These are phyloP conservation scores for Magallana nippona DNA, from an alignment of 2,888 invertebrate species.

Conservation along the genomic window DNA sequence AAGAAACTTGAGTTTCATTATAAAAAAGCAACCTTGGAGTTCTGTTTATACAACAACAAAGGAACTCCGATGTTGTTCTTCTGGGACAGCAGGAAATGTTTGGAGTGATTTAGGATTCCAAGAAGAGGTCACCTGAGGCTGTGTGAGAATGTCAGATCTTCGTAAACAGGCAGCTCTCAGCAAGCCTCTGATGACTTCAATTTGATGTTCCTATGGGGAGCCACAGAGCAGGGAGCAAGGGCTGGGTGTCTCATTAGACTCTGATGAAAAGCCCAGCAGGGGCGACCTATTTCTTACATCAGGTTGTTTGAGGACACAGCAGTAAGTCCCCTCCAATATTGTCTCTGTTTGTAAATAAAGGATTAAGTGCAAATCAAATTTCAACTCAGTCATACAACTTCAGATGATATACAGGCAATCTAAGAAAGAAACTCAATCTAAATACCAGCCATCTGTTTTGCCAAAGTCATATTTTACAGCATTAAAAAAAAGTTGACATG, in stretches of 20 bases:
- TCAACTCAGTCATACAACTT: neutral
- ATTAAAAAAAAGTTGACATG: neutral
- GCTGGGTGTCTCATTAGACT: neutral
- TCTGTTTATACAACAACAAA: conserved; percentile 21
- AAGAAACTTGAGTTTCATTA: conserved; percentile 29
- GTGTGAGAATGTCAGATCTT: conserved; percentile 7
- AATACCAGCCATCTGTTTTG: neutral
- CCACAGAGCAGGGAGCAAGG: neutral
- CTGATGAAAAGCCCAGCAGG: neutral
- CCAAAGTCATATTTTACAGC: neutral
- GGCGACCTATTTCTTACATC: neutral
- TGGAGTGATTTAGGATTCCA: neutral
- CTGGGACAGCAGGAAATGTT: conserved; percentile 3
- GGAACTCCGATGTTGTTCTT: conserved; percentile 5
- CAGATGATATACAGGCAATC: neutral
- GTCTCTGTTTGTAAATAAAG: conserved; percentile 15
- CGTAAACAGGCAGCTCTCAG: neutral
- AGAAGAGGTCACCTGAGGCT: neutral
- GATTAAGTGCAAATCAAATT: neutral
- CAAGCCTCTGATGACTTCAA: neutral
- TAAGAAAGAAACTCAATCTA: neutral
- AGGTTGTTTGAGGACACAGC: neutral
- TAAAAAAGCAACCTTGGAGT: neutral
- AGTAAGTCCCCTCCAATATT: neutral
- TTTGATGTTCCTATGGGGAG: neutral